Conservation (phyloP, 2,797 vertebrate species). For the Margarornis squamiger region DNA sequence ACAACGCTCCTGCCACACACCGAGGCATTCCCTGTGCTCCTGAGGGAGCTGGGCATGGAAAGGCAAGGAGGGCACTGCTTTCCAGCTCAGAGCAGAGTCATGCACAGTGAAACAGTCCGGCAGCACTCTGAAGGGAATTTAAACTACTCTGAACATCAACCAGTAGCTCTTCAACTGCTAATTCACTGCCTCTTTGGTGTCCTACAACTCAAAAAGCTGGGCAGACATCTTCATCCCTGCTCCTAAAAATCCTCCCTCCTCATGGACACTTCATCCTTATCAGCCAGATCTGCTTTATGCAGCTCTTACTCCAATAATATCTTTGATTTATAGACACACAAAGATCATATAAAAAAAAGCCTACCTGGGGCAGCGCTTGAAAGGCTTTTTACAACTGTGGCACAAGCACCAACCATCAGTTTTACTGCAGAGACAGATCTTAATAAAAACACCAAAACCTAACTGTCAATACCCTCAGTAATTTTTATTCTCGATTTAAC, state of each 20-base stretch:
- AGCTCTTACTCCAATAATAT: neutral
- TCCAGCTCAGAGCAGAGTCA: neutral
- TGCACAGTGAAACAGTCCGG: neutral
- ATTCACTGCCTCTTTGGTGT: neutral
- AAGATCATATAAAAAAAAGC: neutral
- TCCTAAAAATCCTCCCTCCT: neutral
- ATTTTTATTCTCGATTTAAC: neutral
- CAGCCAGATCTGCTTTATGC: neutral
- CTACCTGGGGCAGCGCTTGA: neutral
- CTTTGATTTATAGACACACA: slow-evolving; percentile 20
- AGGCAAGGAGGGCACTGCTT: neutral
- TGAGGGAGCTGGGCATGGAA: fast-evolving
- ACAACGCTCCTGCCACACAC: neutral
- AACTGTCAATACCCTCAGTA: neutral
- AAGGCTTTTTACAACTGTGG: neutral
- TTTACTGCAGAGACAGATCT: neutral
- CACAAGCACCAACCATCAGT: neutral
- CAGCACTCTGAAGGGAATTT: neutral
- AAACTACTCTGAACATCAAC: neutral
- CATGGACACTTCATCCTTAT: neutral
- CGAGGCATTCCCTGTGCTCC: neutral
- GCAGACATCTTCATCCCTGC: neutral
- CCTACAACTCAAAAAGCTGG: neutral
- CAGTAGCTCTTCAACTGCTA: neutral
- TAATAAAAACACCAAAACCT: slow-evolving; percentile 24